Percentiles rank a stretch among this genome's conserved stretches.
Evolutionary conservation across 1,140 invertebrate species (phyloP).

Genomic region (Sycobia sp.): DNA sequence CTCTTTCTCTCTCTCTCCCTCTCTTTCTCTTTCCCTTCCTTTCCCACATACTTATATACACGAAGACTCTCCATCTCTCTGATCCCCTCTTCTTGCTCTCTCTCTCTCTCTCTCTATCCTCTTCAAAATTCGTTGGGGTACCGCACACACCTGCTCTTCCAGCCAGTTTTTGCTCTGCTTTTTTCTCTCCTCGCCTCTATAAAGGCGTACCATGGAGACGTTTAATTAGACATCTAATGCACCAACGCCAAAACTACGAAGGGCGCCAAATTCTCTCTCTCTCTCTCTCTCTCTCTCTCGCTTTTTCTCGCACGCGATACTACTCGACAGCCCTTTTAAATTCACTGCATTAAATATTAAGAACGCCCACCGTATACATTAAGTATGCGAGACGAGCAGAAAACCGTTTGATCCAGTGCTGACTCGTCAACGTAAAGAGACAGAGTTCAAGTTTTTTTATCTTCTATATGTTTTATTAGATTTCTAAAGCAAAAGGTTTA

Average conservation of each 20-base stretch:
- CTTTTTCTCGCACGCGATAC: no score
- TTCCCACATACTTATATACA: no score
- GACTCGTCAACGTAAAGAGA: neutral
- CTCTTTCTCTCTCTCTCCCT: no score
- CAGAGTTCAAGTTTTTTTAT: neutral
- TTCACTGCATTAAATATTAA: no score
- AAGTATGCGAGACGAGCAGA: no score
- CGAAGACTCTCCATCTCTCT: no score
- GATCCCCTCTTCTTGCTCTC: conserved; percentile 38
- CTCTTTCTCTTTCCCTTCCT: no score
- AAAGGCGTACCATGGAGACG: conserved; percentile 37
- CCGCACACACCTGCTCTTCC: conserved; percentile 9
- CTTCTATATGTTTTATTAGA: conserved; percentile 17
- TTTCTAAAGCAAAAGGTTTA: neutral
- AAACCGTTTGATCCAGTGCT: conserved; percentile 26
- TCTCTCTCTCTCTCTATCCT: no score
- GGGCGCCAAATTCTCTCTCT: no score
- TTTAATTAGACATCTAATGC: conserved; percentile 51
- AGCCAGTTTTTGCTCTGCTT: neutral
- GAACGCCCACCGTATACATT: conserved; percentile 48
- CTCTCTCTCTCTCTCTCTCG: no score
- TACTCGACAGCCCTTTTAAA: no score
- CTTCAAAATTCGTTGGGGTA: neutral
- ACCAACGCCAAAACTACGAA: conserved; percentile 35
- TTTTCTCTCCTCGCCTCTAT: conserved; percentile 16